phyloP scores from a whole-genome alignment of 2,797 vertebrate genomes.

The Propithecus perrieri region DNA sequence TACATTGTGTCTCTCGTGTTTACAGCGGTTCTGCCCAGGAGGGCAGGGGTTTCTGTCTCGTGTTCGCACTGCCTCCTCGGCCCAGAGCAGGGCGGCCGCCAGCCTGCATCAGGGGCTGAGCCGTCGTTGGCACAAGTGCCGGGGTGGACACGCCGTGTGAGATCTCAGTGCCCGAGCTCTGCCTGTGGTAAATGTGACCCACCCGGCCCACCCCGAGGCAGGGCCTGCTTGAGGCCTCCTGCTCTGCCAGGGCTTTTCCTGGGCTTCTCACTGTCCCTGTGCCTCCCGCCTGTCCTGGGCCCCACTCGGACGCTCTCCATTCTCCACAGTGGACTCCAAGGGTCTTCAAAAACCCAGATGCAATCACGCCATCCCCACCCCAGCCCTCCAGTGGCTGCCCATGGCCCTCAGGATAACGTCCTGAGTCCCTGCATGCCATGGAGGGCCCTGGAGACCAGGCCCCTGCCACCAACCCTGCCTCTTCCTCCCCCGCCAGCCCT shows the following conservation, averaged over 20 bases:
- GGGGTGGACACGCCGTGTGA: not conserved
- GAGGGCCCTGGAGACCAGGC: not conserved
- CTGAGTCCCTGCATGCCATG: fast-evolving
- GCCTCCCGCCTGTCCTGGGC: not conserved
- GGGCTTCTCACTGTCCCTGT: not conserved
- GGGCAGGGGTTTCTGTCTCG: not conserved
- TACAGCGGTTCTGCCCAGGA: not conserved
- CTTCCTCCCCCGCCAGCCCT: not conserved
- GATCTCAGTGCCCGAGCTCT: not conserved
- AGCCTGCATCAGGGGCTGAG: not conserved
- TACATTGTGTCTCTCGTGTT: not conserved
- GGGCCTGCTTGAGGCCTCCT: not conserved
- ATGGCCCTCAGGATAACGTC: not conserved
- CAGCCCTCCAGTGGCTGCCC: not conserved
- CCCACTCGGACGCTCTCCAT: not conserved
- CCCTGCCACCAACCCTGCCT: not conserved
- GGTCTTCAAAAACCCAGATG: not conserved
- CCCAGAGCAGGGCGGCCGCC: not conserved
- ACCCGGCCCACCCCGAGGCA: not conserved
- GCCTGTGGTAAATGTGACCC: not conserved
- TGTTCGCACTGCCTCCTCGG: fast-evolving
- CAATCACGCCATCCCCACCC: not conserved
- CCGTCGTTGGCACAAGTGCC: not conserved
- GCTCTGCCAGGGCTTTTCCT: not conserved
- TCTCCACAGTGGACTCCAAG: not conserved